Percentiles rank a stretch among this genome's conserved stretches.
phyloP scores from a whole-genome alignment of 2,113 vertebrate genomes.

The Martes martes region DNA sequence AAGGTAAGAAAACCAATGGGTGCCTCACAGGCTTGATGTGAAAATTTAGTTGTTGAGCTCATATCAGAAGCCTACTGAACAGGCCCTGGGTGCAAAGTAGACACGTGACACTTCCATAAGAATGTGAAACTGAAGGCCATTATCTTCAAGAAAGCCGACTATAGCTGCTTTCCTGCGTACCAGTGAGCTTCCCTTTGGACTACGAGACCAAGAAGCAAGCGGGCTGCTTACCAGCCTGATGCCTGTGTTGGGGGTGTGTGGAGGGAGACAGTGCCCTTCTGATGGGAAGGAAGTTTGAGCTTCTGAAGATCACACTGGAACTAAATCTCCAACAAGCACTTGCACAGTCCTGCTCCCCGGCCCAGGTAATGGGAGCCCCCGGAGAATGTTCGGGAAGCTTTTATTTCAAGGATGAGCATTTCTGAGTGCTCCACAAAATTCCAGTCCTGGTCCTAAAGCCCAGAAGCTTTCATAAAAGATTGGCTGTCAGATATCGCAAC shows the following conservation, averaged over 20 bases:
- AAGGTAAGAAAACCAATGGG: neutral
- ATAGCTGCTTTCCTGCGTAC: neutral
- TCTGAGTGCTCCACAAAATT: neutral
- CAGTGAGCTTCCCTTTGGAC: neutral
- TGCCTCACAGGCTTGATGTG: neutral
- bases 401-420: conserved; percentile 26
- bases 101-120: accelerated
- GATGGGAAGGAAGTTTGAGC: neutral
- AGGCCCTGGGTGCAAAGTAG: neutral
- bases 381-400: neutral
- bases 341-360: neutral
- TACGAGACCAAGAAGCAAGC: neutral
- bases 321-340: neutral
- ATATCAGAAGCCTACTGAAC: accelerated
- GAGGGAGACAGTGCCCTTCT: neutral
- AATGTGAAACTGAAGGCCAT: neutral
- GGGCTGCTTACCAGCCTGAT: neutral
- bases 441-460: neutral
- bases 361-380: neutral
- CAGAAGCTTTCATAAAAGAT: conserved; percentile 4
- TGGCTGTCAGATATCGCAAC: neutral
- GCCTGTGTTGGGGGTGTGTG: neutral
- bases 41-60: neutral
- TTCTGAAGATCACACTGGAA: neutral
- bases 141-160: neutral